Evolutionary conservation across 2,797 vertebrate species (phyloP).

Genomic region (Amazona ochrocephala): DNA sequence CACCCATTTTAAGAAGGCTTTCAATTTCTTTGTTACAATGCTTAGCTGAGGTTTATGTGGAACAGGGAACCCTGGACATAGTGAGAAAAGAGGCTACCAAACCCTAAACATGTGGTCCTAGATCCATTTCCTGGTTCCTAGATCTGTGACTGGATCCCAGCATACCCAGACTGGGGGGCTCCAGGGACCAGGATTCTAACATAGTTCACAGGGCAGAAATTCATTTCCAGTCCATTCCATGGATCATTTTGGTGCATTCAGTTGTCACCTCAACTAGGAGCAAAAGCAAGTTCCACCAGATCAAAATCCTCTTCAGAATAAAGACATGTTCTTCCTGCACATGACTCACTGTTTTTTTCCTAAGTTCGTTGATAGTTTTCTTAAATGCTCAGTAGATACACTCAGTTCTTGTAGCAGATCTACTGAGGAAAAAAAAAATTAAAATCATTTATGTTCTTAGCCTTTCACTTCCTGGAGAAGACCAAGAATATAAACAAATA

Average conservation of each 20-base stretch:
- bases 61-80: background rate
- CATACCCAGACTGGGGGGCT: background rate
- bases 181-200: rapidly evolving
- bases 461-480: background rate
- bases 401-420: background rate
- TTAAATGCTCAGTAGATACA: background rate
- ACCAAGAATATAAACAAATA: background rate
- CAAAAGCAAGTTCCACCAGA: background rate
- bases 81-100: background rate
- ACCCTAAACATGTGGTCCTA: rapidly evolving
- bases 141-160: background rate
- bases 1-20: background rate
- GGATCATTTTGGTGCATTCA: background rate
- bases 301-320: background rate
- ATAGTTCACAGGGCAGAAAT: background rate
- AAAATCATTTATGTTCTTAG: background rate
- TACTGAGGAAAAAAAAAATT: background rate
- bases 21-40: background rate
- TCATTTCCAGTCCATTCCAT: background rate
- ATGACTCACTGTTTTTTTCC: background rate
- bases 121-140: background rate
- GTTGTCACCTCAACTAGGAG: background rate
- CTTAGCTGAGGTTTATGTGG: background rate
- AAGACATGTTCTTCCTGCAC: background rate
- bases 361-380: background rate